A percentile compares a stretch with the other conserved stretches of the same genome.
These are phyloP conservation scores for Unio delphinus DNA, from an alignment of 2,888 invertebrate species.

Conservation along the genomic window DNA sequence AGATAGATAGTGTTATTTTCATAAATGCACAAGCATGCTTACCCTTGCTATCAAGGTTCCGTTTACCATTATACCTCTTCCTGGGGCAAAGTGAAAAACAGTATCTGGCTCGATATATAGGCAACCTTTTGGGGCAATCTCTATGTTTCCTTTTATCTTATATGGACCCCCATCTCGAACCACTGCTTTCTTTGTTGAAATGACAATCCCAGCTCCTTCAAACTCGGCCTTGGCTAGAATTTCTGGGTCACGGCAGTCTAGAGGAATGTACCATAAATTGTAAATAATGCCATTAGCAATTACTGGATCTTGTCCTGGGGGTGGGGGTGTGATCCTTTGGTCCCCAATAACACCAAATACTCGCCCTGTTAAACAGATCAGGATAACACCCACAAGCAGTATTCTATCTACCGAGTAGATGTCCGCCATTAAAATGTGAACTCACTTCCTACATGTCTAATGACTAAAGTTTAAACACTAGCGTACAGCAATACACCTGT, in stretches of 20 bases:
- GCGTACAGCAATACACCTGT: too few species aligned
- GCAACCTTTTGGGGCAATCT: constrained; percentile 54
- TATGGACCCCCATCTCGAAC: constrained; percentile 54
- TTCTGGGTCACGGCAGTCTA: constrained; percentile 47
- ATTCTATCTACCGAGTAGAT: too few species aligned
- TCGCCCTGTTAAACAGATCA: too few species aligned
- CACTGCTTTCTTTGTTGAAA: constrained; percentile 33
- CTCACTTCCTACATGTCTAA: too few species aligned
- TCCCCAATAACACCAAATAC: constrained; percentile 1
- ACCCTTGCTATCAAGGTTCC: constrained; percentile 92
- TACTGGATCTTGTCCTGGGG: constrained; percentile 42
- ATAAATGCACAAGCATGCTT: constrained; percentile 70
- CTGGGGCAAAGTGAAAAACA: constrained; percentile 89
- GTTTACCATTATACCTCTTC: constrained; percentile 92
- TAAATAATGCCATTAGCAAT: constrained; percentile 58
- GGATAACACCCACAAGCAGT: too few species aligned
- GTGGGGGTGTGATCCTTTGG: constrained; percentile 49
- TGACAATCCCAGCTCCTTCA: constrained; percentile 28
- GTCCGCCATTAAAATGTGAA: too few species aligned
- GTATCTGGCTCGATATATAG: constrained; percentile 92
- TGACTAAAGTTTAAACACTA: too few species aligned
- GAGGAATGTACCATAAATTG: constrained; percentile 50
- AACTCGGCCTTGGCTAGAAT: constrained; percentile 22
- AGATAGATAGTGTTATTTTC: too few species aligned
- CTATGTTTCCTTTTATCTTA: constrained; percentile 52